These are phyloP conservation scores for Planiliza haematocheilus DNA, from an alignment of 2,113 vertebrate genomes.

Conservation along the genomic window DNA sequence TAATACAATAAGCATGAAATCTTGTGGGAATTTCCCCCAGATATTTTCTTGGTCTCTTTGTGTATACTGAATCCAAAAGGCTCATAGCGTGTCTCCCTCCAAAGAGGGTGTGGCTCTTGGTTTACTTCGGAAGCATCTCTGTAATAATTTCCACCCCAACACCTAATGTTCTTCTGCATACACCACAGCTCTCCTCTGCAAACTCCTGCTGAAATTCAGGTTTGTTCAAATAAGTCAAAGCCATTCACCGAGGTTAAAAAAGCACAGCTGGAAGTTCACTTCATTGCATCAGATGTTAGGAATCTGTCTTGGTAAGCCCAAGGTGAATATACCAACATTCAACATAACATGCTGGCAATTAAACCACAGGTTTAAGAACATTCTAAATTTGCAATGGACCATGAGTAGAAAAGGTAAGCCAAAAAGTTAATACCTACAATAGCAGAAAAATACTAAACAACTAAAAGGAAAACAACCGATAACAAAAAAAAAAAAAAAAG, in stretches of 20 bases:
- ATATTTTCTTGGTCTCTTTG: conserved; percentile 6
- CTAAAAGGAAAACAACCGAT: too few species aligned
- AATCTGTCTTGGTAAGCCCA: too few species aligned
- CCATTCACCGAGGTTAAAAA: conserved; percentile 7
- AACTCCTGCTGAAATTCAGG: conserved; percentile 25
- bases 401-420: too few species aligned
- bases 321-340: too few species aligned
- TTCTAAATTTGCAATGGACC: too few species aligned
- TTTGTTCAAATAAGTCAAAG: conserved; percentile 20
- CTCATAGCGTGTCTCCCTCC: neutral
- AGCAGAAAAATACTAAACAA: too few species aligned
- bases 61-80: conserved; percentile 20
- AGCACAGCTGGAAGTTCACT: too few species aligned
- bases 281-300: too few species aligned
- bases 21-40: neutral
- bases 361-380: too few species aligned
- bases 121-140: conserved; percentile 3
- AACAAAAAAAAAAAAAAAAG: too few species aligned
- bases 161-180: conserved; percentile 28
- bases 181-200: neutral
- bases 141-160: conserved; percentile 17
- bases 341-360: too few species aligned
- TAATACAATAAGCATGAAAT: conserved; percentile 15
- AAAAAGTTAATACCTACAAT: too few species aligned
- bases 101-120: neutral